Conservation (phyloP, 37 sponge, comb jelly and placozoan genomes). For the Theonella swinhoei region DNA sequence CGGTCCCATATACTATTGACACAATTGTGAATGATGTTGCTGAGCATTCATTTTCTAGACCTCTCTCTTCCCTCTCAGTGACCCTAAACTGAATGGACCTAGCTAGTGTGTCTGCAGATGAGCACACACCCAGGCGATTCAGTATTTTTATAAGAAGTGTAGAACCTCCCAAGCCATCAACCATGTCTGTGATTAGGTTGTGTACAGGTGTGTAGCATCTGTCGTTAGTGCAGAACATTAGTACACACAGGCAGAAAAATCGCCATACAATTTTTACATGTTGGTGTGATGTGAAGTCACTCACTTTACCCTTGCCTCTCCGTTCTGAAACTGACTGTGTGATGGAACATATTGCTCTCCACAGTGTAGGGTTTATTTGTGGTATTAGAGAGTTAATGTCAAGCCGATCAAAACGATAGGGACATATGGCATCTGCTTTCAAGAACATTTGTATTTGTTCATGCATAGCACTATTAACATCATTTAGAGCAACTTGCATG, state of each 20-base stretch:
- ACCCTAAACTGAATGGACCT: conserved; percentile 15
- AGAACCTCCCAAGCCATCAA: conserved; percentile 29
- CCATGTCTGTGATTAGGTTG: conserved; percentile 13
- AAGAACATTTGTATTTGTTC: no score
- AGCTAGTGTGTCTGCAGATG: conserved; percentile 21
- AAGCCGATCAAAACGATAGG: no score
- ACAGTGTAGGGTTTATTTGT: conserved; percentile 5
- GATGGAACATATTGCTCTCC: conserved; percentile 9
- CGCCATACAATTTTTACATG: not conserved
- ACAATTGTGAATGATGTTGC: conserved; percentile 2
- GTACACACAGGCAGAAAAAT: no score
- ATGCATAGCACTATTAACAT: no score
- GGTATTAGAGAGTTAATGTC: no score
- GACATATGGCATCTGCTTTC: no score
- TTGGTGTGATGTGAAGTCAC: not conserved
- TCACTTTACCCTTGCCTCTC: not conserved
- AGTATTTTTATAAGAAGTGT: conserved; percentile 2
- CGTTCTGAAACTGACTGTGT: conserved; percentile 11
- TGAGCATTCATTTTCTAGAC: no score
- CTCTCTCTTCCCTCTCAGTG: not conserved
- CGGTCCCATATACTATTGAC: no score
- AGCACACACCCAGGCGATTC: no score
- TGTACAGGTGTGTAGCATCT: conserved; percentile 25
- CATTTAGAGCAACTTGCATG: no score
- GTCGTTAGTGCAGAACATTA: conserved; percentile 1